phyloP scores from a whole-genome alignment of 1,140 invertebrate genomes.

The Drosophila teissieri region DNA sequence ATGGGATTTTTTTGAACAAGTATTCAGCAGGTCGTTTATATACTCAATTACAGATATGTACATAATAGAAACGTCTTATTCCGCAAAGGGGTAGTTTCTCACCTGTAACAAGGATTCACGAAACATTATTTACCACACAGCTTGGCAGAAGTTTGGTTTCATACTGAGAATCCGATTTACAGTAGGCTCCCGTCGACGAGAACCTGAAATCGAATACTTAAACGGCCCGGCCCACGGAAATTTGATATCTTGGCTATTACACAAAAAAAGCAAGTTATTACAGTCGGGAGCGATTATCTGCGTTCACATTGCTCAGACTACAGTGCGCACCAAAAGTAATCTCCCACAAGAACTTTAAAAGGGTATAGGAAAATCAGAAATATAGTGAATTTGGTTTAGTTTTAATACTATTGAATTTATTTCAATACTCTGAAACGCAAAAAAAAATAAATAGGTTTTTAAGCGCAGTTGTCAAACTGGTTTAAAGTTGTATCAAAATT shows the following conservation, averaged over 20 bases:
- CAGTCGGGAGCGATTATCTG: neutral
- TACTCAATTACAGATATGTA: neutral
- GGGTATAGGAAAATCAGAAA: too few species aligned
- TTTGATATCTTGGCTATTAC: slow-evolving; percentile 2
- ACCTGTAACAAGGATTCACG: slow-evolving; percentile 17
- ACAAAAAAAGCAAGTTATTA: neutral
- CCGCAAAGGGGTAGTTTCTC: slow-evolving; percentile 34
- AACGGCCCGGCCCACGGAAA: neutral
- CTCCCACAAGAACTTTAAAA: neutral
- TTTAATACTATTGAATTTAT: too few species aligned
- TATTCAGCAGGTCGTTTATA: slow-evolving; percentile 21
- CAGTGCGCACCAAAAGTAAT: neutral
- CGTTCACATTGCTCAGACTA: neutral
- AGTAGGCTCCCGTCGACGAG: neutral
- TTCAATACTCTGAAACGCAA: too few species aligned
- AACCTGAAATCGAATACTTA: neutral
- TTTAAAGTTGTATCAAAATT: neutral
- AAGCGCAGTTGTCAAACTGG: neutral
- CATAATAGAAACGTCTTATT: neutral
- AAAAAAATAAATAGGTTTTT: neutral
- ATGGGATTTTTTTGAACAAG: slow-evolving; percentile 20
- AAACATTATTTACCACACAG: slow-evolving; percentile 11
- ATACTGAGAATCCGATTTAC: slow-evolving; percentile 19
- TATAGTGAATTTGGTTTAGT: too few species aligned
- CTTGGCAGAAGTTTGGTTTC: neutral